phyloP scores from a whole-genome alignment of 2,113 vertebrate genomes.

The Nycticebus coucang region DNA sequence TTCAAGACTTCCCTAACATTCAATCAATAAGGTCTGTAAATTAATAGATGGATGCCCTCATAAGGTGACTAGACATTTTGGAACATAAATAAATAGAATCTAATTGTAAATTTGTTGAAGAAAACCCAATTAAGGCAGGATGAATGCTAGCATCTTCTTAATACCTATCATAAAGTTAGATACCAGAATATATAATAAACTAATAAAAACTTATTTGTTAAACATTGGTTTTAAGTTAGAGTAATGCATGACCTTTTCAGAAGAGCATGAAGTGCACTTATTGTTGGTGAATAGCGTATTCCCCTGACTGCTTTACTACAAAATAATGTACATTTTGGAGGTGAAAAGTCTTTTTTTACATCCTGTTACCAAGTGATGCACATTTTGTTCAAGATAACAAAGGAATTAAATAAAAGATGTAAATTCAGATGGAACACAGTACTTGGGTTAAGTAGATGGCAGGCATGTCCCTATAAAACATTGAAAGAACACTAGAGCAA shows the following conservation, averaged over 20 bases:
- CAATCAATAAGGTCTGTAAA: not conserved
- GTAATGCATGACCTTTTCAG: slow-evolving; percentile 52
- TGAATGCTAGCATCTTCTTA: not conserved
- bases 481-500: slow-evolving; percentile 47
- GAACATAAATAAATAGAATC: not conserved
- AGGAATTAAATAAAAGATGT: slow-evolving; percentile 72
- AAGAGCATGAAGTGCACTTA: slow-evolving; percentile 49
- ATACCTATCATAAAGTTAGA: not conserved
- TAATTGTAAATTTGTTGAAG: not conserved
- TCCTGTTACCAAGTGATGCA: slow-evolving; percentile 61
- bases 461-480: slow-evolving; percentile 48
- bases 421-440: slow-evolving; percentile 68
- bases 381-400: slow-evolving; percentile 55
- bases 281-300: slow-evolving; percentile 59
- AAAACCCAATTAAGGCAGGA: not conserved
- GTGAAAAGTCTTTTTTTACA: slow-evolving; percentile 64
- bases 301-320: not conserved
- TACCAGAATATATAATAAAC: slow-evolving; percentile 20
- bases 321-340: slow-evolving; percentile 44
- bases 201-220: slow-evolving; percentile 44
- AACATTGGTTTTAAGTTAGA: slow-evolving; percentile 45
- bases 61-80: not conserved
- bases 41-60: not conserved
- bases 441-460: slow-evolving; percentile 1
- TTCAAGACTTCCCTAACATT: not conserved